These are phyloP conservation scores for Clarias pachynema DNA, from an alignment of 2,797 vertebrate genomes.

Conservation along the genomic window DNA sequence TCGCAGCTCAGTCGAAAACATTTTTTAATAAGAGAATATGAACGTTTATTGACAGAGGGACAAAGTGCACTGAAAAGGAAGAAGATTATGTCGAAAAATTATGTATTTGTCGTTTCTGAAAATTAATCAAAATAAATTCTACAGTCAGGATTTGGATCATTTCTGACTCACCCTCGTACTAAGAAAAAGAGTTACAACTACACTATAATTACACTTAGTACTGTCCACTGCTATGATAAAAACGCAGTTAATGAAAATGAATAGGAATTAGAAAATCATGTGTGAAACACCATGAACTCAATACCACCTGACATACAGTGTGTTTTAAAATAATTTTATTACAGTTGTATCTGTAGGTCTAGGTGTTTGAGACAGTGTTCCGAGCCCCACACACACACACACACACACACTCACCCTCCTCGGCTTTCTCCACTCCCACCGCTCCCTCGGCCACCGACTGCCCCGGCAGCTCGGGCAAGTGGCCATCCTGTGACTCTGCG, in stretches of 20 bases:
- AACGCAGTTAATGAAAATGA: neutral
- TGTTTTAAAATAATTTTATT: neutral
- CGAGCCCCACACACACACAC: neutral
- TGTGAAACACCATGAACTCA: neutral
- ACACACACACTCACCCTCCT: constrained; percentile 9
- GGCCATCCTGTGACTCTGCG: neutral
- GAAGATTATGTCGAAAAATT: too few species aligned
- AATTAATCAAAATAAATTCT: neutral
- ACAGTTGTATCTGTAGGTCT: neutral
- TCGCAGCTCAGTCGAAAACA: too few species aligned
- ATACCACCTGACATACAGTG: too few species aligned
- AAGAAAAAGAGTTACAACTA: neutral
- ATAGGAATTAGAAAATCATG: neutral
- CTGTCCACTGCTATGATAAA: neutral
- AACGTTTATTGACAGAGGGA: too few species aligned
- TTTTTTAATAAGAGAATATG: too few species aligned
- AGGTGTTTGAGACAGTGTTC: neutral
- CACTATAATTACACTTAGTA: neutral
- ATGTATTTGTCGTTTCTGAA: too few species aligned
- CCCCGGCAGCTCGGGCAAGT: neutral
- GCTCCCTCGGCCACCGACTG: neutral
- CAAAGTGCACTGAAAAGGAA: too few species aligned
- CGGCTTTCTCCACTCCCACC: constrained; percentile 9
- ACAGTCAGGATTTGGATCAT: too few species aligned
- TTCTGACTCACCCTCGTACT: neutral